These are phyloP conservation scores for Dasyprocta punctata DNA, from an alignment of 2,113 vertebrate genomes.

Conservation along the genomic window DNA sequence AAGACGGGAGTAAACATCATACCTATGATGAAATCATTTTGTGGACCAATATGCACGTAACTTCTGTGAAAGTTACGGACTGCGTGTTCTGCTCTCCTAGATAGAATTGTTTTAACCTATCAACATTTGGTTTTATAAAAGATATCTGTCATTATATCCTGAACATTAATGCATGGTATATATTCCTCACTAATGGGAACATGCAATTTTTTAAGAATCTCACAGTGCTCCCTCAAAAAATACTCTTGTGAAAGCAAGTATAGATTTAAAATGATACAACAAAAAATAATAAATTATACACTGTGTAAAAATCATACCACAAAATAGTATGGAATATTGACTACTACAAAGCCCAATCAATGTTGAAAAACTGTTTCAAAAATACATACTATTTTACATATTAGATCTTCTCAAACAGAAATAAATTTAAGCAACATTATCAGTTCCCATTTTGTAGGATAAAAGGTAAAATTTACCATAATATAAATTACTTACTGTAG, in stretches of 20 bases:
- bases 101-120: slow-evolving; percentile 5
- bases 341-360: slow-evolving; percentile 23
- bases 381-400: neutral
- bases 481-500: slow-evolving; percentile 92
- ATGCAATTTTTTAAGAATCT: slow-evolving; percentile 36
- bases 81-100: neutral
- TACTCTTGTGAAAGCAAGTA: slow-evolving; percentile 24
- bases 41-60: neutral
- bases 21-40: slow-evolving; percentile 22
- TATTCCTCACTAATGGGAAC: slow-evolving; percentile 28
- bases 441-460: slow-evolving; percentile 15
- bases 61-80: neutral
- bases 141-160: slow-evolving; percentile 46
- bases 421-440: slow-evolving; percentile 54
- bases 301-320: neutral
- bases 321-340: slow-evolving; percentile 1
- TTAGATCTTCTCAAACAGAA: slow-evolving; percentile 23
- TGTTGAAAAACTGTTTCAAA: slow-evolving; percentile 47
- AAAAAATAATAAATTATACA: slow-evolving; percentile 46
- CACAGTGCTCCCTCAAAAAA: slow-evolving; percentile 4
- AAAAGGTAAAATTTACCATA: slow-evolving; percentile 38
- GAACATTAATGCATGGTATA: neutral
- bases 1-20: neutral
- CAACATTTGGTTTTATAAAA: slow-evolving; percentile 35
- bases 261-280: neutral